phyloP scores from a whole-genome alignment of 2,888 invertebrate genomes.

The Rutpela maculata region DNA sequence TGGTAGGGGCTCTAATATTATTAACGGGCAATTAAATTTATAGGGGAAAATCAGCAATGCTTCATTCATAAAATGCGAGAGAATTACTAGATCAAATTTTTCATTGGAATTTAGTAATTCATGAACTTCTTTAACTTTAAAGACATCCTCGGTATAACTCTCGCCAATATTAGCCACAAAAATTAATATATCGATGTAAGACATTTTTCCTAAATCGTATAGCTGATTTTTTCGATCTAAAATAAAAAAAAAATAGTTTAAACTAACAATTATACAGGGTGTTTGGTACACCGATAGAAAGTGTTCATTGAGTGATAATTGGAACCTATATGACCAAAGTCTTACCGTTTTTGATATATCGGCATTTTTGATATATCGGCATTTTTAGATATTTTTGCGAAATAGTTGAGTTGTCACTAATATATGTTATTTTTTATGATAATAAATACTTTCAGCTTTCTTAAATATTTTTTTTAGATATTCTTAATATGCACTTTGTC shows the following conservation, averaged over 20 bases:
- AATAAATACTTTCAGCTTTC: too few species aligned
- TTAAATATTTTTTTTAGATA: too few species aligned
- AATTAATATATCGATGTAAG: constrained; percentile 1
- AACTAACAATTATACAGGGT: too few species aligned
- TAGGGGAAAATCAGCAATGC: constrained; percentile 48
- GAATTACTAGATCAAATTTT: constrained; percentile 64
- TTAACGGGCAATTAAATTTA: constrained; percentile 48
- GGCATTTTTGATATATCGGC: too few species aligned
- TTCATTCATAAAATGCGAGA: constrained; percentile 64
- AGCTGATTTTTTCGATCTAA: constrained; percentile 21
- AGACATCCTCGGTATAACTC: not conserved
- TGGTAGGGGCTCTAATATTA: constrained; percentile 44
- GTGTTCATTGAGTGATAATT: too few species aligned
- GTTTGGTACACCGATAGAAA: too few species aligned
- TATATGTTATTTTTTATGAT: too few species aligned
- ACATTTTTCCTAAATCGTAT: constrained; percentile 19
- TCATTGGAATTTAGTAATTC: constrained; percentile 60
- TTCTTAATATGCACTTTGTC: too few species aligned
- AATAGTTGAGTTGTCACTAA: too few species aligned
- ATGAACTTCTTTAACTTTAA: constrained; percentile 53
- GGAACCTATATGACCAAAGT: too few species aligned
- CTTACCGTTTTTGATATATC: too few species aligned
- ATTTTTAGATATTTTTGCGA: too few species aligned
- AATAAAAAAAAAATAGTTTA: constrained; percentile 5
- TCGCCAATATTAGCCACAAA: not conserved